These are phyloP conservation scores for Siniperca knerii DNA, from an alignment of 2,113 vertebrate genomes.

Conservation along the genomic window DNA sequence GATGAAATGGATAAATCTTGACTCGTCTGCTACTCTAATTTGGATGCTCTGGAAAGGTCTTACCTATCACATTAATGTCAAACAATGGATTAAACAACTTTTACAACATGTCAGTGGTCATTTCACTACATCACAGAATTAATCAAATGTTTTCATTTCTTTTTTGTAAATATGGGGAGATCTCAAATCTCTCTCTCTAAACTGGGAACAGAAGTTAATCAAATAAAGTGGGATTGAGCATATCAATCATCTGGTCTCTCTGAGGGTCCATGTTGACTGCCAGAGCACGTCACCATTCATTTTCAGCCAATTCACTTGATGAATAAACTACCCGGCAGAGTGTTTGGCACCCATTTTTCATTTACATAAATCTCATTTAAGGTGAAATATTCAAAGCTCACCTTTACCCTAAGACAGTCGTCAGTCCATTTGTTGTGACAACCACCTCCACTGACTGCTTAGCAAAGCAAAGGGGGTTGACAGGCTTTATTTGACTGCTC, in stretches of 20 bases:
- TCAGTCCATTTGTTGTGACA: conserved; percentile 52
- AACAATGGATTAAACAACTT: conserved; percentile 20
- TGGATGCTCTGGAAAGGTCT: conserved; percentile 8
- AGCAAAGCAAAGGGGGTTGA: conserved; percentile 13
- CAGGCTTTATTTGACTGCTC: conserved; percentile 36
- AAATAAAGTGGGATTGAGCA: conserved; percentile 72
- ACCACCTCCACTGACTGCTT: conserved; percentile 14
- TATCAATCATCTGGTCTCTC: conserved; percentile 77
- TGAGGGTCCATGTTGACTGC: conserved; percentile 47
- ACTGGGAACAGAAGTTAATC: conserved; percentile 73
- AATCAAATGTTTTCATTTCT: conserved; percentile 28
- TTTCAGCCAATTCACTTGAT: conserved; percentile 77
- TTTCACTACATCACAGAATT: conserved; percentile 34
- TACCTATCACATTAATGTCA: conserved; percentile 23
- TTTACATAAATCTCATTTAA: conserved; percentile 81
- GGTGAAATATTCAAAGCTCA: conserved; percentile 75
- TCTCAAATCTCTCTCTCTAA: conserved; percentile 41
- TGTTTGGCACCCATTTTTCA: conserved; percentile 67
- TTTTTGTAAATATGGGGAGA: conserved; percentile 39
- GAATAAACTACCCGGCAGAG: conserved; percentile 70
- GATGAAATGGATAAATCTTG: neutral
- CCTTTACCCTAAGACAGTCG: conserved; percentile 58
- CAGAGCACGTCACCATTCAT: conserved; percentile 72
- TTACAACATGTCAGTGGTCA: conserved; percentile 17
- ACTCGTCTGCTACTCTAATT: conserved; percentile 13